A percentile compares a stretch with the other conserved stretches of the same genome.
phyloP scores from a whole-genome alignment of 2,113 vertebrate genomes.

The Clarias gariepinus region DNA sequence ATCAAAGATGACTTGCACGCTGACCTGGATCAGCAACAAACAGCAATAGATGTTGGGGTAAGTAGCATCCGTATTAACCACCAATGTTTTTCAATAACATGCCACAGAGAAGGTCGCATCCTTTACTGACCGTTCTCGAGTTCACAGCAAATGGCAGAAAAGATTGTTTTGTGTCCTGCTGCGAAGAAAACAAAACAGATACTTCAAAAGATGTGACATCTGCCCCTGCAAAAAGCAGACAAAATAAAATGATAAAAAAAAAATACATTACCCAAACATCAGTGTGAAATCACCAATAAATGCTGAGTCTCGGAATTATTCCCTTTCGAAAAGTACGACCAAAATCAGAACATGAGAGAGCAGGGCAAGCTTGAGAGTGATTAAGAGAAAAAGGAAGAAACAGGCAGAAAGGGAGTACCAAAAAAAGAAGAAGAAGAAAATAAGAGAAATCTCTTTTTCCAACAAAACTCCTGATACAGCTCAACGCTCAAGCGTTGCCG shows the following conservation, averaged over 20 bases:
- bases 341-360: background rate
- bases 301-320: constrained; percentile 1
- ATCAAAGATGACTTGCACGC: constrained; percentile 31
- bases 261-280: background rate
- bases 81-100: constrained; percentile 31
- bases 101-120: constrained; percentile 21
- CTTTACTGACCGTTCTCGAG: constrained; percentile 16
- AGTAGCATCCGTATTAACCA: constrained; percentile 17
- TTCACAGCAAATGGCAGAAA: constrained; percentile 30
- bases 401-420: constrained; percentile 8
- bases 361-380: constrained; percentile 21
- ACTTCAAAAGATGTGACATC: constrained; percentile 10
- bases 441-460: constrained; percentile 22
- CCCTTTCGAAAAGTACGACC: constrained; percentile 1
- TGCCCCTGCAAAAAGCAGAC: background rate
- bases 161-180: constrained; percentile 33
- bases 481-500: constrained; percentile 14
- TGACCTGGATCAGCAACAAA: constrained; percentile 36
- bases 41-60: constrained; percentile 16
- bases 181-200: constrained; percentile 29
- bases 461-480: constrained; percentile 39
- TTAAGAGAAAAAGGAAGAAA: constrained; percentile 10
- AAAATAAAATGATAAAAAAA: background rate
- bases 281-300: background rate
- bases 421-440: constrained; percentile 6